Conservation (phyloP, 2,888 invertebrate genomes). For the Monoplex corrugatus region DNA sequence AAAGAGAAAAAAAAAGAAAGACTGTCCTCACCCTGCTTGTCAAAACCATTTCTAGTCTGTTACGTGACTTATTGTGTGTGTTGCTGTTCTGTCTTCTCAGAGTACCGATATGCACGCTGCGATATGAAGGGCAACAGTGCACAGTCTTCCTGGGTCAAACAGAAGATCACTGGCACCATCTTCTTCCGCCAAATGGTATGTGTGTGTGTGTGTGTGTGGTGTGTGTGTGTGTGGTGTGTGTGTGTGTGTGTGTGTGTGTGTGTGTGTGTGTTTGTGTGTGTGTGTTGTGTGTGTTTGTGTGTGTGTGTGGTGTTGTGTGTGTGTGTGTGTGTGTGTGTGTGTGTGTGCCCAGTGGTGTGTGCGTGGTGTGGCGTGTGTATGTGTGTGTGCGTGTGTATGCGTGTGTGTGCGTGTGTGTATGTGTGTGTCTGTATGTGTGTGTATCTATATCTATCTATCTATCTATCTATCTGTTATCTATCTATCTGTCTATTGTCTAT, state of each 20-base stretch:
- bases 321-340: neutral
- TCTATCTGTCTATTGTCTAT: no score
- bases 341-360: neutral
- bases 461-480: no score
- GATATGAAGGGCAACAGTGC: slow-evolving; percentile 27
- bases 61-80: no score
- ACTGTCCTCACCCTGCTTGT: no score
- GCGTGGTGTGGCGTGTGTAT: neutral
- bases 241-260: no score
- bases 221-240: no score
- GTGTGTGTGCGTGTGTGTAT: neutral
- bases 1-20: no score
- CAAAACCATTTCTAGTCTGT: no score
- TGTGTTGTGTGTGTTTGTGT: no score
- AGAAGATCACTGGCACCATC: slow-evolving; percentile 20
- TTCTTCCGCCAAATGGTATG: slow-evolving; percentile 48
- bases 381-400: neutral
- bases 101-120: slow-evolving; percentile 44
- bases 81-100: slow-evolving; percentile 23
- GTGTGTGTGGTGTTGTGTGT: no score
- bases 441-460: slow-evolving; percentile 33
- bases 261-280: no score
- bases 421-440: no score
- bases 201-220: neutral
- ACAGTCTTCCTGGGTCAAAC: neutral